Base-by-base conservation (phyloP, 2,797 vertebrate genomes). In the Xerus rutilus region DNA sequence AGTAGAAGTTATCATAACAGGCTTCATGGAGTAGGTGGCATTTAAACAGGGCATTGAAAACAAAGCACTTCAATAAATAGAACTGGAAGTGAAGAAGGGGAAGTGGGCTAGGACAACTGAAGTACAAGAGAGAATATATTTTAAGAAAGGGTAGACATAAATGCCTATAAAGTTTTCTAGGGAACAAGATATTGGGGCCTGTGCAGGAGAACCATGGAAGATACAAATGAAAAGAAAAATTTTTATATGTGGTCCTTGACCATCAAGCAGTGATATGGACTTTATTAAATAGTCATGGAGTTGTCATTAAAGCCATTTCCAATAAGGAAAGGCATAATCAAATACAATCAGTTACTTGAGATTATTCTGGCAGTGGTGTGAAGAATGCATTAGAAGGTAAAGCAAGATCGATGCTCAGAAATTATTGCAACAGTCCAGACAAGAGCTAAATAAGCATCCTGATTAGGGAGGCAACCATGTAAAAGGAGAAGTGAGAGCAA, bases 251-350 rank as follows among this genome's bases (percentile, higher is more conserved):
- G 62, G 5, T 83, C 25, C 72, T 90, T 18, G n/a, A 82, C 69
- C 93, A 30, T 92, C 52, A 45, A 95, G 73, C 88, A 93, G 86
- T 94, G 59, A 59, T 91, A 91, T 7, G 7, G 59, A 85, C 49
- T 78, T 87, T 91, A 93, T 89, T 92, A 78, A 85, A 87, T 59
- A 77, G 25, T 23, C 70, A 77, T 57, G 62, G 17, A 67, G 20
- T 84, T 74, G 20, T 82, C 64, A 4, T 78, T 92, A 92, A 82
- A 90, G 57, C 82, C 70, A 82, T 43, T 93, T 93, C 90, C 57
- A 93, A 89, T 93, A 86, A 84, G 35, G 78, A 96, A 93, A 91
- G 78, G 78, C 79, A 84, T 88, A 95, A 94, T 90, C 54, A 92
- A 73, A 78, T 45, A 89, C 59, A 93, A 89, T 85, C 77, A 91